Evolutionary conservation across 2,888 invertebrate genomes (phyloP), one percentile per base, ranked within the genome.

Genomic region (Lydus trimaculatus): DNA sequence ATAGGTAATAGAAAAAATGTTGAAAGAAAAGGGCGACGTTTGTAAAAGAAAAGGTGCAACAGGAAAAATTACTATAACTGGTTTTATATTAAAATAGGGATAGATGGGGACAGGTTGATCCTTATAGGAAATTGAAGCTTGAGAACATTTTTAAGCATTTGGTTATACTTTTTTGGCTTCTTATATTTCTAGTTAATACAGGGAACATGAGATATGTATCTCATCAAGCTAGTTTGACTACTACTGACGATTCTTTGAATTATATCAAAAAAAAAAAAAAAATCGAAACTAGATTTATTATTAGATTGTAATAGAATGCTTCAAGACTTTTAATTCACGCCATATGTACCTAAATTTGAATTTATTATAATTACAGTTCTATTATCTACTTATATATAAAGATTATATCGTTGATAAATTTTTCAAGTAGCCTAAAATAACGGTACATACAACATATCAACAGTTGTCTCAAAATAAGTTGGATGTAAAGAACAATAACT

Each of bases 11-110:
- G 56, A 56, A 56, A 56, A 56, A 28, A 56, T 28, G 56, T 28
- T n/a, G 25, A 56, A 28, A n/a, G 43, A 43, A 15, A 15, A 28
- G 56, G 56, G 56, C 56, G 67, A 64, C 72, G 71, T 72, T 67
- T 66, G 66, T 62, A 71, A 73, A 67, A 71, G 71, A 72, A 75
- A 75, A 68, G 73, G 73, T 69, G 69, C 48, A 69, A 60, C 62
- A 66, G 58, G 65, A 66, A 64, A 25, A 58, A 70, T 69, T 67
- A 63, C 64, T 64, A 65, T 70, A 73, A 75, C 74, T 75, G 74
- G 76, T 76, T 76, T 65, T 73, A 65, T 63, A 70, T 28, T 28
- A 15, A n/a, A 28, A 15, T 25, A n/a, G 56, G 56, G 56, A 15
- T 56, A n/a, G 28, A 52, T 23, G 28, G 56, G 28, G 56, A 56